These are phyloP conservation scores for Chydorus sphaericus DNA, from an alignment of 2,888 invertebrate genomes.

Conservation along the genomic window DNA sequence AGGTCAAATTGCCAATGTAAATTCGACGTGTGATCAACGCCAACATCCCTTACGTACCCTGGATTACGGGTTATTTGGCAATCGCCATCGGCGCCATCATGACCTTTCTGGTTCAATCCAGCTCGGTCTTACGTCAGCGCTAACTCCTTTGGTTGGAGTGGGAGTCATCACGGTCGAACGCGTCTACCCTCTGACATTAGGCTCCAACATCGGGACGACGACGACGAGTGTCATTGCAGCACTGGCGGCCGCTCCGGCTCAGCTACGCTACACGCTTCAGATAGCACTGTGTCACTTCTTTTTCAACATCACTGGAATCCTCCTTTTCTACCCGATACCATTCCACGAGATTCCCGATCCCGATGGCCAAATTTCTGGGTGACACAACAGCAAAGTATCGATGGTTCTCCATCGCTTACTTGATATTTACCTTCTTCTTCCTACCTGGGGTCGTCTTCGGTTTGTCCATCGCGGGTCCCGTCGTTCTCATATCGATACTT, in stretches of 20 bases:
- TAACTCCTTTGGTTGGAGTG: conserved; percentile 41
- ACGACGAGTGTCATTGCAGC: conserved; percentile 39
- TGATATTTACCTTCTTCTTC: conserved; percentile 29
- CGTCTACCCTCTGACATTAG: conserved; percentile 39
- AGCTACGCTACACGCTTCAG: conserved; percentile 27
- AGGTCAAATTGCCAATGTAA: conserved; percentile 31
- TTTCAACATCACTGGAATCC: conserved; percentile 38
- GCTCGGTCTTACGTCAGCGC: conserved; percentile 39
- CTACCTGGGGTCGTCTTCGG: conserved; percentile 27
- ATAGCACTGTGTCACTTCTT: conserved; percentile 40
- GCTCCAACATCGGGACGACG: conserved; percentile 41
- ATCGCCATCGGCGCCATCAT: conserved; percentile 36
- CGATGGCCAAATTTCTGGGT: conserved; percentile 35
- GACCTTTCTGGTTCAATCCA: conserved; percentile 40
- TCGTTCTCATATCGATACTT: conserved; percentile 25
- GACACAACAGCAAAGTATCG: conserved; percentile 37
- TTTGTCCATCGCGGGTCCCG: conserved; percentile 26
- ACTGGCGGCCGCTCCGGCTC: conserved; percentile 27
- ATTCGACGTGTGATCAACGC: conserved; percentile 32
- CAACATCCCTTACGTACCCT: conserved; percentile 32
- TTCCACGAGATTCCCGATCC: conserved; percentile 35
- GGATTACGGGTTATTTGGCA: conserved; percentile 37
- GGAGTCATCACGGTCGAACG: conserved; percentile 36
- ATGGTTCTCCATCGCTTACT: conserved; percentile 38
- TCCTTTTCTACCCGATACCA: conserved; percentile 39